These are phyloP conservation scores for Pachymerium ferrugineum DNA, from an alignment of 2,888 invertebrate species.

Conservation along the genomic window DNA sequence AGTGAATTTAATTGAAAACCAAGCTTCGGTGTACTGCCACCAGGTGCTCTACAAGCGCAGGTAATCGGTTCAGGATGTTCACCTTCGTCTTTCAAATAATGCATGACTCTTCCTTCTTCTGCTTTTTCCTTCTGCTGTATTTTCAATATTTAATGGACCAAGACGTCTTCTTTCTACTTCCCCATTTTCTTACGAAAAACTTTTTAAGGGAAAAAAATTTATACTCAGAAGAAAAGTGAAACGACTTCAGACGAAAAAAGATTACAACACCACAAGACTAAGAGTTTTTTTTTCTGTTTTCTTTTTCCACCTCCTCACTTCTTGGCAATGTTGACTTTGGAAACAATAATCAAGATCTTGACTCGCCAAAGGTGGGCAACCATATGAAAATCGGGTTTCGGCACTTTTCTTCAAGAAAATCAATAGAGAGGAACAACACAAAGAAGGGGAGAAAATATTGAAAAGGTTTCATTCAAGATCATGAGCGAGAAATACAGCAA, in stretches of 20 bases:
- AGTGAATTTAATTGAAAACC: neutral
- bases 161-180: neutral
- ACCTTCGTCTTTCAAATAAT: neutral
- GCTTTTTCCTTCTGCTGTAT: neutral
- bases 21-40: neutral
- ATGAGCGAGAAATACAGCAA: neutral
- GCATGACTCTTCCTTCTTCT: neutral
- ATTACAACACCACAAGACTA: neutral
- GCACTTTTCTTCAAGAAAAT: neutral
- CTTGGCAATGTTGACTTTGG: neutral
- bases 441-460: neutral
- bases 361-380: neutral
- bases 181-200: neutral
- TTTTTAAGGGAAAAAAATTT: neutral
- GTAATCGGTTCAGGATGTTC: neutral
- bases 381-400: neutral
- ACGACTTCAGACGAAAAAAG: neutral
- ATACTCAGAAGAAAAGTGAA: neutral
- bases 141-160: neutral
- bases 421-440: neutral
- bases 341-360: constrained; percentile 13
- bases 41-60: neutral
- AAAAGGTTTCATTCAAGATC: constrained; percentile 6
- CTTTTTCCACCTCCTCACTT: neutral
- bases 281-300: neutral